Base-by-base conservation (phyloP, 2,113 vertebrate genomes). In the Orthonyx spaldingii region DNA sequence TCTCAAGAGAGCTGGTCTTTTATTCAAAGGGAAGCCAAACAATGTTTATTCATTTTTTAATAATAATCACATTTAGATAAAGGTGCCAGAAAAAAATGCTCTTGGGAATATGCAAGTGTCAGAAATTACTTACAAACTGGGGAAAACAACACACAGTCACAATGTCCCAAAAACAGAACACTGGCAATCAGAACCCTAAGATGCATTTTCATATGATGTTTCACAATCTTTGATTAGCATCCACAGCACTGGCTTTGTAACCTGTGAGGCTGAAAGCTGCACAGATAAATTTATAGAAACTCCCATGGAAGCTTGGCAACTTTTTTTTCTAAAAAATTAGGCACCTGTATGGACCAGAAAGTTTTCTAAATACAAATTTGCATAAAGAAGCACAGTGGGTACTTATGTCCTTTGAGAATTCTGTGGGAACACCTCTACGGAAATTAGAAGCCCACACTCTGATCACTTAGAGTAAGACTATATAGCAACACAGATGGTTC, bases 21-120 rank as follows among this genome's bases (percentile, higher is more conserved):
- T 47, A 61, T 84, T 92, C 46, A 89, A 87, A 87, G 35, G 28
- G 33, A 93, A 93, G 47, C 35, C 47, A 92, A 92, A 81, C 35
- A 53, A 70, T 50, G 55, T 46, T 53, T 88, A 50, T 70, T 90
- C 69, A 87, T 50, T 78, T 86, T 95, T 95, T 92, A 96, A 84
- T 89, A 59, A 87, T 56, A 92, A 87, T 78, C 60, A 87, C 39
- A 84, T 91, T 89, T 56, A 91, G 65, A 87, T 84, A 75, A 92
- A 91, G 64, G 42, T 84, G 94, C 60, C 37, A 68, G 77, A 93
- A 92, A 83, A 83, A 52, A 89, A 90, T 60, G 39, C 35, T 92
- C 47, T 66, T 0, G 6, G 47, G 72, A 92, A 87, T 37, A 81
- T 15, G 10, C 24, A 84, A 63, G 76, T 63, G 27, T 81, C 56